A percentile compares a stretch with the other conserved stretches of the same genome.
Evolutionary conservation across 2,113 vertebrate species (phyloP).

Genomic region (Hoplias malabaricus): DNA sequence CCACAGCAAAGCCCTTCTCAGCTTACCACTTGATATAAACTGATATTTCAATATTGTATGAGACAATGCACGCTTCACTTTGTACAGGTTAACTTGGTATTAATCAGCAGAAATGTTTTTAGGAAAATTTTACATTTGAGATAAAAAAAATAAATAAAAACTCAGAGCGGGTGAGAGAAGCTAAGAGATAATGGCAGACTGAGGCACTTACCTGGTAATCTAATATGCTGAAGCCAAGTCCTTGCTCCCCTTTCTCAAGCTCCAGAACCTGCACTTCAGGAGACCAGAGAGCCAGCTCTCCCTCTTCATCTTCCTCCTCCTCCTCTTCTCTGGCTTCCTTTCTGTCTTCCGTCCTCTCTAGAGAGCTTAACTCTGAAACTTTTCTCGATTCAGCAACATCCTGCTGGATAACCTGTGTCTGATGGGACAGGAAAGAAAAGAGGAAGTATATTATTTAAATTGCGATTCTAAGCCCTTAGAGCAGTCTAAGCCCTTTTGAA

Average conservation of each 20-base stretch:
- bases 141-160: background rate
- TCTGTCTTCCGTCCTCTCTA: conserved; percentile 55
- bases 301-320: conserved; percentile 79
- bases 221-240: conserved; percentile 96
- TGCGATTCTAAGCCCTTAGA: too few species aligned
- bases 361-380: conserved; percentile 24
- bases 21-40: too few species aligned
- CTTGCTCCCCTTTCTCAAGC: conserved; percentile 83
- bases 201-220: conserved; percentile 88
- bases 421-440: conserved; percentile 8
- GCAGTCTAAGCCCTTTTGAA: too few species aligned
- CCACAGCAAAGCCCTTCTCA: too few species aligned
- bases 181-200: background rate
- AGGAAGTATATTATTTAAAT: background rate
- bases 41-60: too few species aligned
- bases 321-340: conserved; percentile 58
- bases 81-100: too few species aligned
- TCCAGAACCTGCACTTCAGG: conserved; percentile 82
- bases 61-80: too few species aligned
- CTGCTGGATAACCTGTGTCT: conserved; percentile 35
- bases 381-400: conserved; percentile 46
- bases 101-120: too few species aligned
- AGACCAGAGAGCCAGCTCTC: conserved; percentile 90
- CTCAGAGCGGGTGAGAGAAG: background rate
- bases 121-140: too few species aligned